phyloP scores from a whole-genome alignment of 2,797 vertebrate genomes.

The Zenarchopterus dispar region DNA sequence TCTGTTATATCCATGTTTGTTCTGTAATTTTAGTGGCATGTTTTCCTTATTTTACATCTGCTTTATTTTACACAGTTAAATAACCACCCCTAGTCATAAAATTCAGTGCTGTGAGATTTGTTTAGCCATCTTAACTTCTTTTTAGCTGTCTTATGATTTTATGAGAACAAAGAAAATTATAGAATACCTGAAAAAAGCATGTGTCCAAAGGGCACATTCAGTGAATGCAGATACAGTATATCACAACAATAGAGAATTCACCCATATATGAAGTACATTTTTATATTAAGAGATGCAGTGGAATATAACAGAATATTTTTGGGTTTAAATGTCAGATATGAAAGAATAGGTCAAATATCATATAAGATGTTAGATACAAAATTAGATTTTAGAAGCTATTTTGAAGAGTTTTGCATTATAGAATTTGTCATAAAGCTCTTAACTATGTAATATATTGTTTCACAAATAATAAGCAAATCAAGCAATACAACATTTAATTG shows the following conservation, averaged over 20 bases:
- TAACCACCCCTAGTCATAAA: constrained; percentile 13
- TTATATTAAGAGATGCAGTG: not conserved
- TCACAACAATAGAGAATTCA: not conserved
- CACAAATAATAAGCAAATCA: not conserved
- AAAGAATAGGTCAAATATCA: not conserved
- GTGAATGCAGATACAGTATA: constrained; percentile 6
- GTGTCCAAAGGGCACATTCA: not conserved
- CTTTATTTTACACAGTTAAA: constrained; percentile 28
- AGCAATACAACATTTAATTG: constrained; percentile 11
- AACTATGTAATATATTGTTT: not conserved
- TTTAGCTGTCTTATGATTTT: constrained; percentile 33
- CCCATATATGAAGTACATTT: not conserved
- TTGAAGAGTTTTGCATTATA: not conserved
- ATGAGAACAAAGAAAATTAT: not conserved
- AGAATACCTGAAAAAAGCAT: not conserved
- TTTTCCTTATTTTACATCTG: constrained; percentile 31
- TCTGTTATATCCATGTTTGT: constrained; percentile 47
- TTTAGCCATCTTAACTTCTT: constrained; percentile 2
- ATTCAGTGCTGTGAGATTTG: not conserved
- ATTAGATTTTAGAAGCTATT: not conserved
- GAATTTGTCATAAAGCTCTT: not conserved
- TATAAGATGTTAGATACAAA: not conserved
- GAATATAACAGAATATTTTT: not conserved
- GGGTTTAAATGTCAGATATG: constrained; percentile 1
- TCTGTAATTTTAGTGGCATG: constrained; percentile 66